Conservation (phyloP, 2,113 vertebrate genomes). For the Illadopsis cleaveri region DNA sequence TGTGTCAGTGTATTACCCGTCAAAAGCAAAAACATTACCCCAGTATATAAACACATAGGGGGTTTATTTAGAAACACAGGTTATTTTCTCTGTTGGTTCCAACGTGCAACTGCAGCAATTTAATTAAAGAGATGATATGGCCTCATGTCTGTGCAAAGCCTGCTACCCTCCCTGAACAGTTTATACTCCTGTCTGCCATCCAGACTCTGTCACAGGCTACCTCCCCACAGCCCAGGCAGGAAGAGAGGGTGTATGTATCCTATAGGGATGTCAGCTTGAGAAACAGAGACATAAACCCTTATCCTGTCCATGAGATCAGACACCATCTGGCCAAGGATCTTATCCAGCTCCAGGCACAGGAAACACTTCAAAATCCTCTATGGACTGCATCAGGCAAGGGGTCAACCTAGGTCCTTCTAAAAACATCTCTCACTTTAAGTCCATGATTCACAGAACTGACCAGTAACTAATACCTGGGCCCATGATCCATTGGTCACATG, state of each 20-base stretch:
- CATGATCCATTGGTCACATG: neutral
- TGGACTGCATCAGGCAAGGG: neutral
- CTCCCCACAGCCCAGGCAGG: neutral
- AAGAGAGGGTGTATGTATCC: neutral
- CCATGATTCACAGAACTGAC: neutral
- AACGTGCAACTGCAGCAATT: neutral
- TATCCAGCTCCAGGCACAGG: neutral
- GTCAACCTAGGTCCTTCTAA: neutral
- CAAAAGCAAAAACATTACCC: neutral
- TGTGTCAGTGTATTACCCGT: neutral
- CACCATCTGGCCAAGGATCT: neutral
- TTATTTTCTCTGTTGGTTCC: neutral
- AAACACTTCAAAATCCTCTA: neutral
- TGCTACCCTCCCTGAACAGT: neutral
- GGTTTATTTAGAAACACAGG: neutral
- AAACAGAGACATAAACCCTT: neutral
- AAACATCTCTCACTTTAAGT: neutral
- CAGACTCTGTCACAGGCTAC: neutral
- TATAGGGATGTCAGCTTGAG: neutral
- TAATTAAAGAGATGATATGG: neutral
- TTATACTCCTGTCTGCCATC: neutral
- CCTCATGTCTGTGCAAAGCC: rapidly evolving
- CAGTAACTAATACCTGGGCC: neutral
- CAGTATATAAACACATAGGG: neutral
- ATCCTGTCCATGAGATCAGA: neutral